Conservation (phyloP, 2,113 vertebrate species). For the Herpailurus yagouaroundi region DNA sequence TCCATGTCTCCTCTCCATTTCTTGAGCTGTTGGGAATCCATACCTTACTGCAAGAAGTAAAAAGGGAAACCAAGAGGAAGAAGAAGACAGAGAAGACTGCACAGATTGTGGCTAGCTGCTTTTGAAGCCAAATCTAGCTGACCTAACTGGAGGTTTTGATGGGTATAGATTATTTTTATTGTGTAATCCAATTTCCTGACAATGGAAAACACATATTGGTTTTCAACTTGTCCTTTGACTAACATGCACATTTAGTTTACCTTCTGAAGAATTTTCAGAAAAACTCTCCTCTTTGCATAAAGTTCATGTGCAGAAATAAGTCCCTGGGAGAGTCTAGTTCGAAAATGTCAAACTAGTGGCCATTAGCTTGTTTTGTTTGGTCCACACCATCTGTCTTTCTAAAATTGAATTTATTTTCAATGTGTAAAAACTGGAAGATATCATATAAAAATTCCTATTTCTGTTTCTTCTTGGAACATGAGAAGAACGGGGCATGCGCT, state of each 20-base stretch:
- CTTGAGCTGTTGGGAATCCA: neutral
- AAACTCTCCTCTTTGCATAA: neutral
- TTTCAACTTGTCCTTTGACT: conserved; percentile 13
- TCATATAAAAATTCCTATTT: neutral
- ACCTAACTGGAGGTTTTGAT: neutral
- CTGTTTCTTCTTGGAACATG: neutral
- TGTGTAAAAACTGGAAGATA: neutral
- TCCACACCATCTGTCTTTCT: neutral
- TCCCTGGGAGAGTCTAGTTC: neutral
- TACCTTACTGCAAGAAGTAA: neutral
- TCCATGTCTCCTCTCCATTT: neutral
- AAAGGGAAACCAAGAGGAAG: neutral
- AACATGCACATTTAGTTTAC: neutral
- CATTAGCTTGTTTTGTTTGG: neutral
- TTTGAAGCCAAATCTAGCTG: neutral
- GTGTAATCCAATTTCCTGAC: neutral
- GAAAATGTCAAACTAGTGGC: neutral
- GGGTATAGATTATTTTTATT: neutral
- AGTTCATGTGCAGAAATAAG: neutral
- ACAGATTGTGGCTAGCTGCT: neutral
- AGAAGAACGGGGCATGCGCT: neutral
- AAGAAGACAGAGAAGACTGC: neutral
- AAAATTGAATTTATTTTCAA: neutral
- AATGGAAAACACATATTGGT: neutral
- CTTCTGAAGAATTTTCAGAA: conserved; percentile 36